Conservation (phyloP, 2,113 vertebrate genomes). For the Vulpes vulpes region DNA sequence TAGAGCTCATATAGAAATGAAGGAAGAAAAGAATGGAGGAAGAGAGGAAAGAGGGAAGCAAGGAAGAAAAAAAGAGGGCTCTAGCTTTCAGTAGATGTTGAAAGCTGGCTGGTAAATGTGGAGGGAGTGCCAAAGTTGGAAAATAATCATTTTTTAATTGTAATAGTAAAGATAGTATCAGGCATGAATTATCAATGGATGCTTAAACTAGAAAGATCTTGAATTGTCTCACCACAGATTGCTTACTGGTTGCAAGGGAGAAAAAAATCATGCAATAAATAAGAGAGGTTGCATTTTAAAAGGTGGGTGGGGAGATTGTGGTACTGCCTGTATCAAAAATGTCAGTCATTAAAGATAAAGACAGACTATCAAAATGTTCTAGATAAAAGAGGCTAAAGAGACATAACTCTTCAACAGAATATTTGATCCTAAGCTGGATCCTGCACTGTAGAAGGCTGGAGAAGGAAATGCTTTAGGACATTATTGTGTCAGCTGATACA, state of each 20-base stretch:
- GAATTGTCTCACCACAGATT: neutral
- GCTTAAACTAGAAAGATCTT: neutral
- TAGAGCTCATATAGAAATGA: neutral
- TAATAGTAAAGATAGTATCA: neutral
- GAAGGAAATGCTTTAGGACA: neutral
- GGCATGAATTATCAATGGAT: neutral
- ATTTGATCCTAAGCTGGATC: neutral
- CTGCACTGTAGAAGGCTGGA: neutral
- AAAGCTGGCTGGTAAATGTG: neutral
- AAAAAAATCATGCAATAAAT: neutral
- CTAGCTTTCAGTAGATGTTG: neutral
- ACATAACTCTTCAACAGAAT: neutral
- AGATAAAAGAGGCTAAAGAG: neutral
- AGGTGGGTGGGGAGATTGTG: too few species aligned
- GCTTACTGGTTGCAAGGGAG: neutral
- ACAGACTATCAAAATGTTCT: neutral
- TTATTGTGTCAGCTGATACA: neutral
- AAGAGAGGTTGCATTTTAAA: neutral
- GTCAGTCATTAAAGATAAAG: slow-evolving; percentile 27
- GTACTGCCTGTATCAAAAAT: neutral
- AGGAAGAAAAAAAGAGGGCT: neutral
- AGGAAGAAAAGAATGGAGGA: accelerated
- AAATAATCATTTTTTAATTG: neutral
- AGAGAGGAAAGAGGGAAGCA: too few species aligned
- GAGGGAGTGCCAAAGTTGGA: neutral